Conservation (phyloP, 2,113 vertebrate genomes). For the Trematocara macrostoma region DNA sequence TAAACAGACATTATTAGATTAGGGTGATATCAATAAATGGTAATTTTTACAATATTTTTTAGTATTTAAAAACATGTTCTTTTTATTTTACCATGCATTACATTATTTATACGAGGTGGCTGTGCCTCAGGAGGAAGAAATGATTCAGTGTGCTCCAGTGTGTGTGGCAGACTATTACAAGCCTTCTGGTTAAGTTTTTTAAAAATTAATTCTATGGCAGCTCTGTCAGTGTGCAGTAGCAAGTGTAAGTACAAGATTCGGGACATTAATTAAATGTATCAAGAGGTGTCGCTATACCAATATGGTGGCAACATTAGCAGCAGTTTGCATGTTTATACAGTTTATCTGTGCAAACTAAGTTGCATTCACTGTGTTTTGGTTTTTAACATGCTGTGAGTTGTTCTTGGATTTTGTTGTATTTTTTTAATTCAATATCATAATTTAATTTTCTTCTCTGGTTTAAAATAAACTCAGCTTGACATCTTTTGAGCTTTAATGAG, state of each 20-base stretch:
- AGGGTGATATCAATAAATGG: not conserved
- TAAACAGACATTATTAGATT: not conserved
- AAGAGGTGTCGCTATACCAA: not conserved
- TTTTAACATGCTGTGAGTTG: not conserved
- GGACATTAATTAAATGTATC: not conserved
- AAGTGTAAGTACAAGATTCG: not conserved
- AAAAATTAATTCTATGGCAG: accelerated
- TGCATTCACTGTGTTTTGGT: not conserved
- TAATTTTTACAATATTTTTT: not conserved
- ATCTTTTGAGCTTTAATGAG: not conserved
- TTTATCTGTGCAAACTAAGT: not conserved
- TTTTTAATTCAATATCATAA: not conserved
- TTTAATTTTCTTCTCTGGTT: not conserved
- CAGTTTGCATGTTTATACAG: not conserved
- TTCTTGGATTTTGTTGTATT: not conserved
- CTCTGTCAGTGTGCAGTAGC: not conserved
- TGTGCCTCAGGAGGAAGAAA: not conserved
- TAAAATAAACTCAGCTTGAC: not conserved
- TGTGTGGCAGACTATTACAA: not conserved
- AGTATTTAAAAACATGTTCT: not conserved
- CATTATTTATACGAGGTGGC: not conserved
- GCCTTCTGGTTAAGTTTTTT: not conserved
- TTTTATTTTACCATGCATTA: not conserved
- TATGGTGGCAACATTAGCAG: not conserved
- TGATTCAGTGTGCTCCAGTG: not conserved